Evolutionary conservation across 92 coral and sea anemone genomes (phyloP).

Genomic region (Parazoanthus darwini): DNA sequence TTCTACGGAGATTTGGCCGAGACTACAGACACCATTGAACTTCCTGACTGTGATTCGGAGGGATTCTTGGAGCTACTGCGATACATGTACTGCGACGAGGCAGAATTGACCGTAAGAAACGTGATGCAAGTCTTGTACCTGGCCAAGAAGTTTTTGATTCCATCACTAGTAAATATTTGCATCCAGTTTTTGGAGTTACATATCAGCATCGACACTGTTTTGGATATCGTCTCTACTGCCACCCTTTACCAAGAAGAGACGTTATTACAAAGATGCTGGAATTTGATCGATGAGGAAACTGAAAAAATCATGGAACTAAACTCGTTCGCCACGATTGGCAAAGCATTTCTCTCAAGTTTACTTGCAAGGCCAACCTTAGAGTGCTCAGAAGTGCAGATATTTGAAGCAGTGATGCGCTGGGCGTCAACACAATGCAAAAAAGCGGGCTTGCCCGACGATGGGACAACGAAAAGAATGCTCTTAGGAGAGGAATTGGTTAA

Average conservation of each 20-base stretch:
- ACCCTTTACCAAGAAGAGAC: background rate
- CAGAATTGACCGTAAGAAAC: background rate
- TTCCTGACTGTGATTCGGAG: background rate
- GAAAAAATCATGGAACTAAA: background rate
- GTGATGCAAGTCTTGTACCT: background rate
- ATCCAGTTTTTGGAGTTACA: background rate
- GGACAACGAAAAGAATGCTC: background rate
- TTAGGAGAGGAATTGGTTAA: background rate
- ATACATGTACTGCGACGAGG: background rate
- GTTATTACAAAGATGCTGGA: background rate
- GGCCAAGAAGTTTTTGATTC: background rate
- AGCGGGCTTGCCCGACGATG: background rate
- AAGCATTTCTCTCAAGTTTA: background rate
- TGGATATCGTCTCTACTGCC: background rate
- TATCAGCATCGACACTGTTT: background rate
- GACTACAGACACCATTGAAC: background rate
- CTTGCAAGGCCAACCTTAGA: slow-evolving; percentile 1
- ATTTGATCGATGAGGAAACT: background rate
- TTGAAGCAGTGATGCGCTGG: slow-evolving; percentile 11
- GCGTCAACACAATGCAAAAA: background rate
- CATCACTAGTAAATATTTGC: background rate
- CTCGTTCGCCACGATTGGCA: background rate
- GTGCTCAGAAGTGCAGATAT: background rate
- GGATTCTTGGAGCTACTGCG: slow-evolving; percentile 1
- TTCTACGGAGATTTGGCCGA: background rate